These are phyloP conservation scores for Parazoanthus swiftii DNA, from an alignment of 92 coral and sea anemone species.

Conservation along the genomic window DNA sequence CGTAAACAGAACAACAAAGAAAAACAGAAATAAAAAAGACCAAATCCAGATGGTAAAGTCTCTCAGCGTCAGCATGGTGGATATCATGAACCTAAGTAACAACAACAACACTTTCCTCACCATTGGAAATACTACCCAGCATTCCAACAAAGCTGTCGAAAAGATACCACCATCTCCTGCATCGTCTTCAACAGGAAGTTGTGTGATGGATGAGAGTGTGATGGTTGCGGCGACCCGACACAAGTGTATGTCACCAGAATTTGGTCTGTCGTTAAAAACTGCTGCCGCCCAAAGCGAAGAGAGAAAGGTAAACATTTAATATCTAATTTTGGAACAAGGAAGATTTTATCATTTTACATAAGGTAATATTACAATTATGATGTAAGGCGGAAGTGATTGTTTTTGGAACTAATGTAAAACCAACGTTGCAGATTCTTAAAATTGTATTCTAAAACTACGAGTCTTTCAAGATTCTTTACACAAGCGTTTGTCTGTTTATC, in stretches of 20 bases:
- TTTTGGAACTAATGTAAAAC: neutral
- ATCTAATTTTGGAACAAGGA: neutral
- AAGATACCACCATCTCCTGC: slow-evolving; percentile 41
- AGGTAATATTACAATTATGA: too few species aligned
- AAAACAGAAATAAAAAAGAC: neutral
- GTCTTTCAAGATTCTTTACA: neutral
- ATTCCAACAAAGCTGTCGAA: neutral
- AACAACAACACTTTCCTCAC: slow-evolving; percentile 71
- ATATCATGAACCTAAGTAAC: neutral
- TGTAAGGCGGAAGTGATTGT: neutral
- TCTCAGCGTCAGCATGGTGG: neutral
- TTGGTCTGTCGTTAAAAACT: slow-evolving; percentile 40
- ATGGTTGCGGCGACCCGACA: slow-evolving; percentile 63
- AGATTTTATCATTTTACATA: neutral
- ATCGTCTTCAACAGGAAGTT: slow-evolving; percentile 45
- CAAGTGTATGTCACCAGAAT: slow-evolving; percentile 81
- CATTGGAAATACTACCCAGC: slow-evolving; percentile 50
- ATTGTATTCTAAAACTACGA: neutral
- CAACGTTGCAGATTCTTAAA: neutral
- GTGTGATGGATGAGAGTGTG: slow-evolving; percentile 59
- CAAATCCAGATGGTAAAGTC: neutral
- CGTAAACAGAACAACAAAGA: neutral
- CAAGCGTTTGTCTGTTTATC: too few species aligned
- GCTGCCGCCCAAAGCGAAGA: neutral
- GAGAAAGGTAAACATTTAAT: neutral